phyloP scores from a whole-genome alignment of 2,888 invertebrate species.

The Agrypnus murinus region DNA sequence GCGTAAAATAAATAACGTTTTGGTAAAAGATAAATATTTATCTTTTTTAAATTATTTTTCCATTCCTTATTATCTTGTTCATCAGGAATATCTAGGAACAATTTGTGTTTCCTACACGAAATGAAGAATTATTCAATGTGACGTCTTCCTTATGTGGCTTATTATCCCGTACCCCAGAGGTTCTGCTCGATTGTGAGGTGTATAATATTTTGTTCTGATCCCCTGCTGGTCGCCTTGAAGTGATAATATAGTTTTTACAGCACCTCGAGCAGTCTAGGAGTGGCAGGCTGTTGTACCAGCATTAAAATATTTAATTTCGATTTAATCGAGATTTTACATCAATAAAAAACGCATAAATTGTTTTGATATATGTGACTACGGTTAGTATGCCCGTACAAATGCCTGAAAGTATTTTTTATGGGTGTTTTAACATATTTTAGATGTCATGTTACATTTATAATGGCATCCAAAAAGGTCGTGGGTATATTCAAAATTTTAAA shows the following conservation, averaged over 20 bases:
- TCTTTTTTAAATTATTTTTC: not conserved
- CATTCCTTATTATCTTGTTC: conserved; percentile 5
- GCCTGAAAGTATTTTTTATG: conserved; percentile 54
- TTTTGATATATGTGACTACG: conserved; percentile 62
- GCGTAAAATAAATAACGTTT: conserved; percentile 21
- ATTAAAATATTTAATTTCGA: conserved; percentile 69
- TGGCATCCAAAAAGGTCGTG: conserved; percentile 31
- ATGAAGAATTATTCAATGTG: conserved; percentile 43
- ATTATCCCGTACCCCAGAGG: conserved; percentile 56
- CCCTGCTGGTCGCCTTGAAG: conserved; percentile 66
- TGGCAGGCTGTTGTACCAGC: conserved; percentile 62
- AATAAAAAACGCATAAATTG: conserved; percentile 68
- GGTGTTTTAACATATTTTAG: conserved; percentile 55
- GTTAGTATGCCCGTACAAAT: conserved; percentile 50
- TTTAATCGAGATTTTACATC: conserved; percentile 69
- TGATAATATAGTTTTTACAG: conserved; percentile 70
- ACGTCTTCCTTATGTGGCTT: conserved; percentile 43
- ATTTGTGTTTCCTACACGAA: conserved; percentile 33
- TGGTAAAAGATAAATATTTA: conserved; percentile 26
- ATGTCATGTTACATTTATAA: conserved; percentile 55
- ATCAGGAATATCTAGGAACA: conserved; percentile 1
- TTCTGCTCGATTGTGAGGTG: conserved; percentile 55
- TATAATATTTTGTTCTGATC: conserved; percentile 67
- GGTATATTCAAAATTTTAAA: conserved; percentile 28
- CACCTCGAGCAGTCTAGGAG: conserved; percentile 64